phyloP scores from a whole-genome alignment of 2,113 vertebrate species.

The Melanostigma gelatinosum region DNA sequence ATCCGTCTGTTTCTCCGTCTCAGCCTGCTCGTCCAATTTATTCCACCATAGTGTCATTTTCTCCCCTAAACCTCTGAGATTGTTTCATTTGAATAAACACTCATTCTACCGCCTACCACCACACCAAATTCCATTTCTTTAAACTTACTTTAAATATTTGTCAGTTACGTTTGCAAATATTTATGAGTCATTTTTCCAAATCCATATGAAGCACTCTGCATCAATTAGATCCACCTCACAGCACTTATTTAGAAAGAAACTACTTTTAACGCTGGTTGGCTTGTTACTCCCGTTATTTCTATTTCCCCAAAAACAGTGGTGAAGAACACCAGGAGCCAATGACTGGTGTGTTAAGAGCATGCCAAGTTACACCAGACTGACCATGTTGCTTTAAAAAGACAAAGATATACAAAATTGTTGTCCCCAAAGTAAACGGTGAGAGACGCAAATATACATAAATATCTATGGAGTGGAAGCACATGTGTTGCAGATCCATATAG shows the following conservation, averaged over 20 bases:
- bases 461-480: no score
- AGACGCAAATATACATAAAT: no score
- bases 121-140: background rate
- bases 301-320: background rate
- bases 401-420: background rate
- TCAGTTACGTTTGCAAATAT: background rate
- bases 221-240: background rate
- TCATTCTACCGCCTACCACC: background rate
- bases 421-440: no score
- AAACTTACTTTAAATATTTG: background rate
- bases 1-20: constrained; percentile 20
- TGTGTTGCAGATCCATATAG: no score
- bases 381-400: background rate
- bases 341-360: background rate
- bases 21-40: background rate
- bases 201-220: background rate
- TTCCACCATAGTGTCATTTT: background rate
- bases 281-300: background rate
- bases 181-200: background rate
- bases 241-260: background rate
- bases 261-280: background rate
- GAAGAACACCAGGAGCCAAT: background rate
- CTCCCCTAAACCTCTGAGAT: background rate
- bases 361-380: background rate
- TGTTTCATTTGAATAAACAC: constrained; percentile 4